A percentile compares a stretch with the other conserved stretches of the same genome.
Evolutionary conservation across 2,113 vertebrate genomes (phyloP).

Genomic region (Cettia cetti): DNA sequence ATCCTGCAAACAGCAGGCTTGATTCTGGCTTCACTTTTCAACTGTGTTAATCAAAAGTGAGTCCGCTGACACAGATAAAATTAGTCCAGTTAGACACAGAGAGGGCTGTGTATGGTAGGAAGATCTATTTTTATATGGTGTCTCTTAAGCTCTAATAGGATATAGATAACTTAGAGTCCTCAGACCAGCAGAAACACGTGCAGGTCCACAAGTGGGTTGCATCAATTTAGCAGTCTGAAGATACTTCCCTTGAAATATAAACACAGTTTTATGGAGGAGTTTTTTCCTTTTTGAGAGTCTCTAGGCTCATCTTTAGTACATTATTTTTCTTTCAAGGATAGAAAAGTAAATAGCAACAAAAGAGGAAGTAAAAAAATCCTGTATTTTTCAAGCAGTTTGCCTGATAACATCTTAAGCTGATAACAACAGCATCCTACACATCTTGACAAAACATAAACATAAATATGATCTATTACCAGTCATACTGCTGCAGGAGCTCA

Average conservation of each 20-base stretch:
- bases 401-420: background rate
- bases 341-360: background rate
- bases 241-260: background rate
- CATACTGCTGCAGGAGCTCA: background rate
- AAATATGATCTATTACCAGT: background rate
- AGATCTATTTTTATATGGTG: background rate
- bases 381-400: background rate
- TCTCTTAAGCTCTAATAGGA: conserved; percentile 9
- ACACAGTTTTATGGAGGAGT: background rate
- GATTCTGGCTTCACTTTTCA: background rate
- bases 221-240: background rate
- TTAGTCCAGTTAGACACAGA: background rate
- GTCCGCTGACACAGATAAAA: background rate
- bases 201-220: background rate
- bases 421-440: background rate
- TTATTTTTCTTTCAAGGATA: background rate
- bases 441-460: background rate
- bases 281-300: background rate
- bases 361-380: background rate
- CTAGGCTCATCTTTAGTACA: background rate
- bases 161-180: background rate
- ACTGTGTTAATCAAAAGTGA: background rate
- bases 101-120: background rate
- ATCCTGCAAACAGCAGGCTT: background rate
- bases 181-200: background rate